Percentiles rank a stretch among this genome's conserved stretches.
phyloP scores from a whole-genome alignment of 1,140 invertebrate genomes.

The Lucilia sericata region DNA sequence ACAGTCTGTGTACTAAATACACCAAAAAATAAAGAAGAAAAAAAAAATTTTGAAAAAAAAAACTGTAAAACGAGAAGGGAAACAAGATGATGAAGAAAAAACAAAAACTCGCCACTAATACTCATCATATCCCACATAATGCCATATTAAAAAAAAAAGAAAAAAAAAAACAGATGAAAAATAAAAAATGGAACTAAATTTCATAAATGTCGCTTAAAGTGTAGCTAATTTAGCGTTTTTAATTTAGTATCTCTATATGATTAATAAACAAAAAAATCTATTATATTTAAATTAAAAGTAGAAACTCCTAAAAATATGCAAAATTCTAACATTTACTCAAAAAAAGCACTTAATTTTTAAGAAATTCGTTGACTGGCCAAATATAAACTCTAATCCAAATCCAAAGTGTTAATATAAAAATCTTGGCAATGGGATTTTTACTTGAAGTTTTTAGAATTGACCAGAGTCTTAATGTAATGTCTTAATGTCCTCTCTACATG shows the following conservation, averaged over 20 bases:
- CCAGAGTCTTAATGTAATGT: too few species aligned
- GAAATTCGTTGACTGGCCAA: too few species aligned
- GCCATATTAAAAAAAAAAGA: neutral
- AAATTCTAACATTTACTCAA: too few species aligned
- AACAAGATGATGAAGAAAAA: neutral
- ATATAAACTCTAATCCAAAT: too few species aligned
- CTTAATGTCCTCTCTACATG: too few species aligned
- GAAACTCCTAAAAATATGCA: too few species aligned
- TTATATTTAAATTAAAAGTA: too few species aligned
- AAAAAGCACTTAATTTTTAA: too few species aligned
- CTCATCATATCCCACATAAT: conserved; percentile 31
- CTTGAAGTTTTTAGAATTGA: too few species aligned
- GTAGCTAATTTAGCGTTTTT: conserved; percentile 15
- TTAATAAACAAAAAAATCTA: too few species aligned
- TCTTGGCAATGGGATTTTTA: too few species aligned
- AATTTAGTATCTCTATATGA: neutral
- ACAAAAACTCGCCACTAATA: conserved; percentile 33
- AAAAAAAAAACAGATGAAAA: conserved; percentile 8
- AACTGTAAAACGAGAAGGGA: neutral
- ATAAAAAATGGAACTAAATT: conserved; percentile 1
- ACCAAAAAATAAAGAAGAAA: conserved; percentile 9
- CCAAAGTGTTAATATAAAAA: too few species aligned
- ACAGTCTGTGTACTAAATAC: conserved; percentile 40
- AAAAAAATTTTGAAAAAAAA: neutral
- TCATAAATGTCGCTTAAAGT: conserved; percentile 18